Evolutionary conservation across 2,113 vertebrate species (phyloP).

Genomic region (Odontophorus gujanensis): DNA sequence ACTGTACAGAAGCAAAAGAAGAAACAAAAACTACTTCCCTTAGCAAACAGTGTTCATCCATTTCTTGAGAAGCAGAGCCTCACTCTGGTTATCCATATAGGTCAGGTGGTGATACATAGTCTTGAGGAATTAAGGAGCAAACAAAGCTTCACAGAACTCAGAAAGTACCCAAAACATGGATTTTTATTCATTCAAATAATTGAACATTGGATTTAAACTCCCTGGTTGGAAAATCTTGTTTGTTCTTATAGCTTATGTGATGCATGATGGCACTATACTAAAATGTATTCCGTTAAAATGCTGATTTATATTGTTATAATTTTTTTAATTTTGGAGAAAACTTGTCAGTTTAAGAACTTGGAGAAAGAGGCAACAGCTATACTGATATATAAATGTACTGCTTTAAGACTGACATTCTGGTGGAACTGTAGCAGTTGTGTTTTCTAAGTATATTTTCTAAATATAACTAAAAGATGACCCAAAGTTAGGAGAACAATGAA

Average conservation of each 20-base stretch:
- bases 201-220: not conserved
- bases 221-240: not conserved
- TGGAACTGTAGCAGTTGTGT: not conserved
- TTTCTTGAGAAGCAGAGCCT: not conserved
- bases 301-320: not conserved
- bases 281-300: not conserved
- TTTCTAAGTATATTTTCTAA: not conserved
- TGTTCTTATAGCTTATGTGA: not conserved
- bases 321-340: not conserved
- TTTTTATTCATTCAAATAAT: not conserved
- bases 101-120: not conserved
- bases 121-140: not conserved
- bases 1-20: not conserved
- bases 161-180: not conserved
- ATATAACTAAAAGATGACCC: not conserved
- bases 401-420: not conserved
- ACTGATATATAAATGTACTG: not conserved
- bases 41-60: not conserved
- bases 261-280: not conserved
- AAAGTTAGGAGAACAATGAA: not conserved
- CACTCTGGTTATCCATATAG: not conserved
- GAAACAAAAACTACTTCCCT: not conserved
- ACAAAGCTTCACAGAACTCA: rapidly evolving
- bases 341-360: not conserved
- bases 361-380: not conserved